Evolutionary conservation across 2,113 vertebrate species (phyloP), one percentile per base, ranked within the genome.

Genomic region (Opisthocomus hoazin): DNA sequence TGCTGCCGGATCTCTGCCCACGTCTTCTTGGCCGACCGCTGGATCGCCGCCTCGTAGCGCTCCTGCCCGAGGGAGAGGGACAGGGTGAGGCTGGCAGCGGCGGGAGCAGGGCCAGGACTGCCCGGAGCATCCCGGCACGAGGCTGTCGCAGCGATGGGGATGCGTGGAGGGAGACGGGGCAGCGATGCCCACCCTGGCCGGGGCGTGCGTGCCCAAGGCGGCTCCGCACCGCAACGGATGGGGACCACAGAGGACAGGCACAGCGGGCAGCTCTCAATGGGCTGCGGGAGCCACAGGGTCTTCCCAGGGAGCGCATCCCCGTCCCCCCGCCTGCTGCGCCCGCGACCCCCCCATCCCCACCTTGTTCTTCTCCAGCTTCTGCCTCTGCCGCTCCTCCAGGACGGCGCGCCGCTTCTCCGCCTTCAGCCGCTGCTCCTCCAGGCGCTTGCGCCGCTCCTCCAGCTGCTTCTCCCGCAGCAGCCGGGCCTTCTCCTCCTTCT

Each of bases 1-100:
- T 99, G 99, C 96, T 99, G 99, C 61, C 99, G 99, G 97, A 99
- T 99, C 97, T 99, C 99, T 15, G 99, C 99, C 99, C 99, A 99
- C 0, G 99, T 99, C 98, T 99, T 99, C 98, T 99, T 99, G 57
- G 98, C 97, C 2, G 99, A 99, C 84, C 99, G 97, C 94, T 99
- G 99, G 93, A 99, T 99, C 23, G 99, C 99, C 2, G 99, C 98
- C 96, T 99, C 99, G 15, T 99, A 99, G 66, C 99, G 98, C 87
- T 99, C 99, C 99, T 99, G 93, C 54, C 36, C 68, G 0, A 20
- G 76, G 66, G 84, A 71, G 87, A 80, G 39, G 58, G 45, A 73
- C 2, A 5, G 43, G 11, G 30, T 90, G 79, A 93, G 70, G 56
- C 56, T 1, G 2, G 48, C 0, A 0, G 23, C 50, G 7, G 14